Percentiles rank a stretch among this genome's conserved stretches.
Conservation (phyloP, 2,888 invertebrate species). For the Pandemis cinnamomeana region DNA sequence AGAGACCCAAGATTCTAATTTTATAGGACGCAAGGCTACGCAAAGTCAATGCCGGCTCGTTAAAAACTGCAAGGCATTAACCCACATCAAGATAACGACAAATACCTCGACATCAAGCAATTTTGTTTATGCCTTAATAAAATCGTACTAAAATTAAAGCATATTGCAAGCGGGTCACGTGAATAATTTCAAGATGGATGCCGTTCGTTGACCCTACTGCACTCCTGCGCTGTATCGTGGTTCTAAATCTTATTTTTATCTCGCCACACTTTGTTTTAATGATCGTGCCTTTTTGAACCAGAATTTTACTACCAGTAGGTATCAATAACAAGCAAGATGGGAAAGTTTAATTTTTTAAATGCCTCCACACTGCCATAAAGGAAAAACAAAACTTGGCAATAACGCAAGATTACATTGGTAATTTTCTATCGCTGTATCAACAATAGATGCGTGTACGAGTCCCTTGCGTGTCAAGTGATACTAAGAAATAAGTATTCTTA, state of each 20-base stretch:
- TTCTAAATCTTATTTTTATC: conserved; percentile 41
- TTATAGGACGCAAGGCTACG: neutral
- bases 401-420: neutral
- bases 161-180: conserved; percentile 50
- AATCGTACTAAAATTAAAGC: conserved; percentile 36
- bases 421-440: neutral
- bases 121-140: neutral
- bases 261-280: conserved; percentile 28
- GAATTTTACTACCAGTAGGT: neutral
- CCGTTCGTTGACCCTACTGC: conserved; percentile 52
- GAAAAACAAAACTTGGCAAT: neutral
- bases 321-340: neutral
- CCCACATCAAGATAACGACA: conserved; percentile 11
- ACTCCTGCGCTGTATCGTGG: conserved; percentile 42
- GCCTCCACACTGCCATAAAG: neutral
- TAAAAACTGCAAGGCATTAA: neutral
- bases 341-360: neutral
- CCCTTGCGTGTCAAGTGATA: conserved; percentile 9
- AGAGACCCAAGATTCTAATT: neutral
- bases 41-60: neutral
- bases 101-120: neutral
- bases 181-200: conserved; percentile 53
- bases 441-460: neutral
- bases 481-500: conserved; percentile 21
- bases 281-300: conserved; percentile 15